phyloP scores from a whole-genome alignment of 2,797 vertebrate species.

The Sebastolobus altivelis region DNA sequence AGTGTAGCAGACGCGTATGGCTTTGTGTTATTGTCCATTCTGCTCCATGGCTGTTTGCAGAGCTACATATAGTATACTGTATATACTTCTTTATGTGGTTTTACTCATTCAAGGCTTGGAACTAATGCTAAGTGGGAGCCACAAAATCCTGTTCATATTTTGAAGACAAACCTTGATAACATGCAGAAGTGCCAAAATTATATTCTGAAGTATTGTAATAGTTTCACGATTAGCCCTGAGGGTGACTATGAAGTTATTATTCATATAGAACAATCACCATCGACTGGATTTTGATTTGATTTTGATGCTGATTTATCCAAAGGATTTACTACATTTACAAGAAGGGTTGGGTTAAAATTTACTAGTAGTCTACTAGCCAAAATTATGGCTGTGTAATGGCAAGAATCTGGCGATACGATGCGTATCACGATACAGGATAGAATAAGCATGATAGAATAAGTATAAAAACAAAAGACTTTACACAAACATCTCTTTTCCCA shows the following conservation, averaged over 20 bases:
- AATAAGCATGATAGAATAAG: background rate
- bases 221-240: background rate
- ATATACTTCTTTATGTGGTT: conserved; percentile 2
- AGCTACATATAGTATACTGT: background rate
- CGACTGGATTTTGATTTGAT: background rate
- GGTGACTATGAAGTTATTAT: background rate
- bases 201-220: background rate
- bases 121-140: background rate
- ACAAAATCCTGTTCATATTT: background rate
- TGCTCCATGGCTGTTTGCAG: conserved; percentile 3
- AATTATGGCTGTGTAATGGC: too few relatives aligned
- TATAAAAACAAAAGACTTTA: background rate
- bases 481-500: background rate
- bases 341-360: accelerated
- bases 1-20: background rate
- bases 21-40: conserved; percentile 23
- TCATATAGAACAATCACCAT: background rate
- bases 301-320: background rate
- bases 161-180: background rate
- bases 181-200: background rate
- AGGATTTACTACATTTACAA: background rate
- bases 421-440: too few relatives aligned
- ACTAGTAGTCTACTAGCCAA: background rate
- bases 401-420: too few relatives aligned
- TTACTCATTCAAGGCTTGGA: background rate